Evolutionary conservation across 2,888 invertebrate species (phyloP), one percentile per base, ranked within the genome.

Genomic region (Mythimna vitellina): DNA sequence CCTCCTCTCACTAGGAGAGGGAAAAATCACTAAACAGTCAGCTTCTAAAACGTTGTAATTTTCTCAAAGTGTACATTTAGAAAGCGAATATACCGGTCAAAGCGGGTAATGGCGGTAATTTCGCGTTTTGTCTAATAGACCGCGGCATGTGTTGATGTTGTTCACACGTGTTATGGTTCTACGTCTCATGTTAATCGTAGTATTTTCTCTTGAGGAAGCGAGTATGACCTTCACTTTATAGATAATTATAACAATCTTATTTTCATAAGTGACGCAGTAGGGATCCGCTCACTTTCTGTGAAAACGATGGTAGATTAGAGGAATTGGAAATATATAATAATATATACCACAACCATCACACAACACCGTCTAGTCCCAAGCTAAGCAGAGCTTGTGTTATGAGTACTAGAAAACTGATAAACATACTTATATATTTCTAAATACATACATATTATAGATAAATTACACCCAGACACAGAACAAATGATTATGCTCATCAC

Each of bases 31-130:
- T 82, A 84, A 81, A 69, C 68, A 73, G 56, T 42, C 14, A 32
- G 70, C 38, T 64, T 70, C 73, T 72, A 72, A 75, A 86, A 76
- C 74, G 77, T 70, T 76, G 76, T 83, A 84, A 84, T 85, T 84
- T 85, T 78, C 79, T 78, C 78, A 80, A 85, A 82, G 77, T 84
- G 76, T 70, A 75, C 73, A 86, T 83, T 81, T 86, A 87, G 86
- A 86, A 86, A 86, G 86, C 80, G 78, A 78, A 84, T 77, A 75
- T 71, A 75, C 81, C 78, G 81, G 86, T 85, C 84, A 87, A 78
- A 82, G 81, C 78, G 62, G 74, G 77, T 86, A 87, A 86, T 85
- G 69, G 82, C 74, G 61, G 86, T 81, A 76, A 85, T 87, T 86
- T 84, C 56, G 75, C 82, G 73, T 82, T 82, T 76, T 81, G 80